A percentile compares a stretch with the other conserved stretches of the same genome.
Evolutionary conservation across 1,140 invertebrate species (phyloP).

Genomic region (Zophobas morio): DNA sequence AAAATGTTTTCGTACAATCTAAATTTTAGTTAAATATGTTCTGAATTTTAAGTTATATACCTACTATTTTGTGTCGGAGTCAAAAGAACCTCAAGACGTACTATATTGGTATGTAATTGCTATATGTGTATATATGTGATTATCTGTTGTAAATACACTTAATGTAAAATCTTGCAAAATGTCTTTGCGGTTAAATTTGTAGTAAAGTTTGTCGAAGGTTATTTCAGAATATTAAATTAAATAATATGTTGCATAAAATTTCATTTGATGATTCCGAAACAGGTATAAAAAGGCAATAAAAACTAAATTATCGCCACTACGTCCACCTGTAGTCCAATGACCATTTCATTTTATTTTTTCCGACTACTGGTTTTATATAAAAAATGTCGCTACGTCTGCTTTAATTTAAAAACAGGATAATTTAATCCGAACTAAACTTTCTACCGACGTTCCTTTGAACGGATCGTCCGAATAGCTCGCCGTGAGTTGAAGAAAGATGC

Average conservation of each 20-base stretch:
- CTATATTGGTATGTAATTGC: no score
- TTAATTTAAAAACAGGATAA: conserved; percentile 65
- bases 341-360: conserved; percentile 59
- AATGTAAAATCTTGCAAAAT: not conserved
- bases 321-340: conserved; percentile 42
- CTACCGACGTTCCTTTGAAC: not conserved
- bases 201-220: conserved; percentile 13
- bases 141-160: not conserved
- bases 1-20: no score
- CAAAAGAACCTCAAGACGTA: no score
- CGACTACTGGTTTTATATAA: conserved; percentile 67
- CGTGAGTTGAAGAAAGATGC: conserved; percentile 30
- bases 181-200: conserved; percentile 27
- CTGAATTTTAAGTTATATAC: no score
- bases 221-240: conserved; percentile 36
- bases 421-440: conserved; percentile 37
- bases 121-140: not conserved
- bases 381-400: conserved; percentile 63
- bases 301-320: conserved; percentile 33
- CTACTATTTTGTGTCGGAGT: no score
- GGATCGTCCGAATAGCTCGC: not conserved
- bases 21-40: no score
- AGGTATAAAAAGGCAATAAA: conserved; percentile 41
- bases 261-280: conserved; percentile 41
- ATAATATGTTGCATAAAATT: conserved; percentile 43